phyloP scores from a whole-genome alignment of 2,113 vertebrate genomes.

The Antigone vipio region DNA sequence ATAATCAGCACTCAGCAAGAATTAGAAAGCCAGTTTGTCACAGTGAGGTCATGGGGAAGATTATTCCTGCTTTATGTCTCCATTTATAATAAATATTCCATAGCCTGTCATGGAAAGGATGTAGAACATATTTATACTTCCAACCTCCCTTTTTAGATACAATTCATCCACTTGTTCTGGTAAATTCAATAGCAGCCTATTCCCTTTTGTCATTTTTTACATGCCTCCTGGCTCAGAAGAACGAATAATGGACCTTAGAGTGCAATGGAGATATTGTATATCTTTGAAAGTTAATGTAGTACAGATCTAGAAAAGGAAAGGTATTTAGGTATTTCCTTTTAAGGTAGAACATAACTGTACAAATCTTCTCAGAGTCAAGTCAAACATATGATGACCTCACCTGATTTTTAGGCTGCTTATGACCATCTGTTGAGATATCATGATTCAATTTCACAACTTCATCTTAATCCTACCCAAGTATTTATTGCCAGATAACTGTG shows the following conservation, averaged over 20 bases:
- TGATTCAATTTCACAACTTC: constrained; percentile 13
- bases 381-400: neutral
- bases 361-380: neutral
- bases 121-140: constrained; percentile 49
- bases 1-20: constrained; percentile 65
- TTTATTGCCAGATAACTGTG: neutral
- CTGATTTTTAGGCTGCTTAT: neutral
- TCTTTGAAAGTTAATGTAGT: neutral
- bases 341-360: neutral
- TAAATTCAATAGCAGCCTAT: constrained; percentile 18
- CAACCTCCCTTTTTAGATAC: constrained; percentile 24
- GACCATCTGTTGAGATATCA: neutral
- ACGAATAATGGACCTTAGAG: neutral
- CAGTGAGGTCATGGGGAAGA: constrained; percentile 62
- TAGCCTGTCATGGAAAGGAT: constrained; percentile 35
- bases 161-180: constrained; percentile 36
- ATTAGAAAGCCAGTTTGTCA: constrained; percentile 62
- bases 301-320: constrained; percentile 2
- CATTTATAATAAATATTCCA: constrained; percentile 66
- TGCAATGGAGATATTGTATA: neutral
- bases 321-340: constrained; percentile 16
- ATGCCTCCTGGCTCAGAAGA: neutral
- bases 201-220: constrained; percentile 21
- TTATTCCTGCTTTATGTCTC: constrained; percentile 62
- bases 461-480: neutral